A percentile compares a stretch with the other conserved stretches of the same genome.
Evolutionary conservation across 2,888 invertebrate species (phyloP).

Genomic region (Stenoptilia bipunctidactyla): DNA sequence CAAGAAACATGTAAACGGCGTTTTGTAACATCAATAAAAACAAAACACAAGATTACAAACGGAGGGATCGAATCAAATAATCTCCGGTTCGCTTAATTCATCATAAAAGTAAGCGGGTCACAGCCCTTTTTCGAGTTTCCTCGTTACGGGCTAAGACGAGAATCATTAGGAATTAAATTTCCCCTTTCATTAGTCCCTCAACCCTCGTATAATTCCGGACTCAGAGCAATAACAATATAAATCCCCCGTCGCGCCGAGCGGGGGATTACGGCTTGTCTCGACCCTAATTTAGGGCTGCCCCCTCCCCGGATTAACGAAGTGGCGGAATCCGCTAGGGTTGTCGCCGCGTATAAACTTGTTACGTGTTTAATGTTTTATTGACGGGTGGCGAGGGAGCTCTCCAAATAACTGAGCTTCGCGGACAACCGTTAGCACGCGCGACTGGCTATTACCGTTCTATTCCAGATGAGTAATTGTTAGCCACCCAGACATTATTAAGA

Average conservation of each 20-base stretch:
- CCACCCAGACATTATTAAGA: not conserved
- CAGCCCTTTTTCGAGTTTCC: conserved; percentile 69
- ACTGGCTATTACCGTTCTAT: not conserved
- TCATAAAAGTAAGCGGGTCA: conserved; percentile 59
- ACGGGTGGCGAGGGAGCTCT: conserved; percentile 65
- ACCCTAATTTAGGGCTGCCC: conserved; percentile 72
- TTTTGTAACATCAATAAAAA: conserved; percentile 35
- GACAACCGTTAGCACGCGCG: conserved; percentile 24
- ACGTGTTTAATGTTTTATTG: conserved; percentile 72
- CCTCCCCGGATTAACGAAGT: conserved; percentile 71
- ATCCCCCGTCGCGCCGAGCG: conserved; percentile 71
- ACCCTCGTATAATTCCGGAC: conserved; percentile 72
- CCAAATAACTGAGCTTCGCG: conserved; percentile 50
- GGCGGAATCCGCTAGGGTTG: conserved; percentile 71
- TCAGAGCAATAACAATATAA: conserved; percentile 72
- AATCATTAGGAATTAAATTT: conserved; percentile 73
- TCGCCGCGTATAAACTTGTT: conserved; percentile 69
- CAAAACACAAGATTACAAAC: conserved; percentile 33
- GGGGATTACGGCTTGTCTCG: conserved; percentile 72
- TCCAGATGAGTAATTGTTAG: not conserved
- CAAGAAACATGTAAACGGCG: conserved; percentile 28
- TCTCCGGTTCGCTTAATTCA: conserved; percentile 50
- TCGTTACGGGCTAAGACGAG: conserved; percentile 71
- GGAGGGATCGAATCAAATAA: conserved; percentile 45
- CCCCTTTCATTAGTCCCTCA: conserved; percentile 73